Evolutionary conservation across 2,113 vertebrate genomes (phyloP).

Genomic region (Hiodon alosoides): DNA sequence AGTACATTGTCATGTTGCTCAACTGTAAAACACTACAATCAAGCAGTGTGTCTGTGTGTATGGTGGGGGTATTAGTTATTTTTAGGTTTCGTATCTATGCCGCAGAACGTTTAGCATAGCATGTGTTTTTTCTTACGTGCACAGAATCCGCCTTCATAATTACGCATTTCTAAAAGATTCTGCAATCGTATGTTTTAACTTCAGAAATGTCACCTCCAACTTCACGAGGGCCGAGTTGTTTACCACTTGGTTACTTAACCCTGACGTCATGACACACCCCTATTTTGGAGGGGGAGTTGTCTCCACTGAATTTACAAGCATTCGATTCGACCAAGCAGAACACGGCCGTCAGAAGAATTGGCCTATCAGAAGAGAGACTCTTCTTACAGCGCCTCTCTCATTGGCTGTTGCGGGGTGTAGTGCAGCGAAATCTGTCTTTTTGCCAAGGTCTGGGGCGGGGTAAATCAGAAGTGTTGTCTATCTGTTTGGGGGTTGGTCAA

Average conservation of each 20-base stretch:
- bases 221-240: slow-evolving; percentile 41
- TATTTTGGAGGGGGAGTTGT: slow-evolving; percentile 46
- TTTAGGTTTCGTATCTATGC: too few species aligned
- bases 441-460: slow-evolving; percentile 52
- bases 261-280: slow-evolving; percentile 70
- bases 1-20: too few species aligned
- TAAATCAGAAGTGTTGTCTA: slow-evolving; percentile 49
- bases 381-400: slow-evolving; percentile 30
- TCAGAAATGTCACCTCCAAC: slow-evolving; percentile 7
- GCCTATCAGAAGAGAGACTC: slow-evolving; percentile 48
- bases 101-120: too few species aligned
- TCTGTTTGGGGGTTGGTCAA: slow-evolving; percentile 46
- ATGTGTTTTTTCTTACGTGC: too few species aligned
- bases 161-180: too few species aligned
- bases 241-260: slow-evolving; percentile 33
- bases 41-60: too few species aligned
- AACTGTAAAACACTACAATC: too few species aligned
- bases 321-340: slow-evolving; percentile 39
- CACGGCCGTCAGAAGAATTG: slow-evolving; percentile 30
- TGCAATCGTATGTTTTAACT: too few species aligned
- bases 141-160: too few species aligned
- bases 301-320: slow-evolving; percentile 23
- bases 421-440: slow-evolving; percentile 56
- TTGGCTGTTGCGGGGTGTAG: slow-evolving; percentile 47
- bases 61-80: too few species aligned